Percentiles rank a stretch among this genome's conserved stretches.
Conservation (phyloP, 2,113 vertebrate species). For the Peucedramus taeniatus region DNA sequence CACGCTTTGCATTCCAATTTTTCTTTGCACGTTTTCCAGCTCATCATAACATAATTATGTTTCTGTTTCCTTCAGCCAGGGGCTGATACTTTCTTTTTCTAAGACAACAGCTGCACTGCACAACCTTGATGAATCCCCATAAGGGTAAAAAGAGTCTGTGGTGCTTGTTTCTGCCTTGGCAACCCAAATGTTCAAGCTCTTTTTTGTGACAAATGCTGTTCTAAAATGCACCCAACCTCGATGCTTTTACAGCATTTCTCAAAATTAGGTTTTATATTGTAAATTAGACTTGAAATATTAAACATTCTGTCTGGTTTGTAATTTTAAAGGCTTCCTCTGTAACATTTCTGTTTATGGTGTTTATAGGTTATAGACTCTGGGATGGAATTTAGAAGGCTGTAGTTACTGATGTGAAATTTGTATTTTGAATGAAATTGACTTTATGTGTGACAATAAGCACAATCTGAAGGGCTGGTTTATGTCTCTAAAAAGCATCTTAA, state of each 20-base stretch:
- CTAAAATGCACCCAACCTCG: background rate
- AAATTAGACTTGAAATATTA: constrained; percentile 47
- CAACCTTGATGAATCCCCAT: constrained; percentile 67
- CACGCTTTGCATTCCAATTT: constrained; percentile 63
- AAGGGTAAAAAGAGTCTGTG: constrained; percentile 49
- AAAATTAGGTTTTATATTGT: constrained; percentile 15
- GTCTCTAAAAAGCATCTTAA: background rate
- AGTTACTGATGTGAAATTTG: background rate
- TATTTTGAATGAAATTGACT: background rate
- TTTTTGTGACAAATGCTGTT: constrained; percentile 44
- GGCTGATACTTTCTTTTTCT: constrained; percentile 55
- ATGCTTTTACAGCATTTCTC: constrained; percentile 13
- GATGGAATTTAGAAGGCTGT: background rate
- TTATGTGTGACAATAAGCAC: background rate
- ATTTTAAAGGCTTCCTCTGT: constrained; percentile 20
- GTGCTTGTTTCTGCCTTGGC: constrained; percentile 54
- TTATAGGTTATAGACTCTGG: background rate
- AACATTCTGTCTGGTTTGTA: background rate
- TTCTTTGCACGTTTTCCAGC: constrained; percentile 63
- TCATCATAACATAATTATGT: constrained; percentile 73
- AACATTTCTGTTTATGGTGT: constrained; percentile 36
- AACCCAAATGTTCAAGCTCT: constrained; percentile 44
- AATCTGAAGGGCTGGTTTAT: background rate
- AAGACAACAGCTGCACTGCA: constrained; percentile 68
- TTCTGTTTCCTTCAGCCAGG: constrained; percentile 63